phyloP scores from a whole-genome alignment of 2,888 invertebrate species.

The Gymnoscelis rufifasciata region DNA sequence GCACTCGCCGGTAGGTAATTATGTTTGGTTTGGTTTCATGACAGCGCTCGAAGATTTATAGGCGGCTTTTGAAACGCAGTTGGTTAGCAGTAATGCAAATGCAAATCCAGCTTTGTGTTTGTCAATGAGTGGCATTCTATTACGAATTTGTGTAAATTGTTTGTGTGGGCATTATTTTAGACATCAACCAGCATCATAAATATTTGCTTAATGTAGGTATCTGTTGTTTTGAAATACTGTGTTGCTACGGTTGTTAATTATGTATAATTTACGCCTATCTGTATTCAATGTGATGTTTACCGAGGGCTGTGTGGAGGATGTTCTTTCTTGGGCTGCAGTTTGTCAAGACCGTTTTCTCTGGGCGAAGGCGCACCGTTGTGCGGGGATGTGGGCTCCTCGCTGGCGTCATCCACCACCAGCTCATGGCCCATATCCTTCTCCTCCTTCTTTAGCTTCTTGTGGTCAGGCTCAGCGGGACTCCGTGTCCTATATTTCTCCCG shows the following conservation, averaged over 20 bases:
- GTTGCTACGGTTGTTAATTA: background rate
- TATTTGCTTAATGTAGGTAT: background rate
- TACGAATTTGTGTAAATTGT: slow-evolving; percentile 8
- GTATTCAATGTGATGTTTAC: slow-evolving; percentile 33
- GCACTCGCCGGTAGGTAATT: slow-evolving; percentile 4
- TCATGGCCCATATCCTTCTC: slow-evolving; percentile 92
- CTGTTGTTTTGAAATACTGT: background rate
- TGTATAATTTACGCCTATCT: slow-evolving; percentile 6
- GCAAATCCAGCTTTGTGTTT: slow-evolving; percentile 12
- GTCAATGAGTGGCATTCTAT: slow-evolving; percentile 17
- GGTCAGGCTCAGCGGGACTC: slow-evolving; percentile 86
- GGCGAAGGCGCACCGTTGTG: slow-evolving; percentile 94
- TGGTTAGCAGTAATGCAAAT: slow-evolving; percentile 21
- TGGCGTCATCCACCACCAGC: slow-evolving; percentile 95
- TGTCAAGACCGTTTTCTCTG: slow-evolving; percentile 91
- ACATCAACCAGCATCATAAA: background rate
- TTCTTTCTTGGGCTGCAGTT: slow-evolving; percentile 86
- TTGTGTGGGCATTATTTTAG: slow-evolving; percentile 2
- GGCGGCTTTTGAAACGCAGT: slow-evolving; percentile 18
- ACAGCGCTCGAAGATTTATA: slow-evolving; percentile 17
- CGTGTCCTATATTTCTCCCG: slow-evolving; percentile 90
- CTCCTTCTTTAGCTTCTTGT: slow-evolving; percentile 88
- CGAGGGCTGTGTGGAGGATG: slow-evolving; percentile 85
- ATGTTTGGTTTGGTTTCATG: slow-evolving; percentile 16
- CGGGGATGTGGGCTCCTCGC: slow-evolving; percentile 92